Percentiles rank a stretch among this genome's conserved stretches.
These are phyloP conservation scores for Dexiosoma caninum DNA, from an alignment of 2,888 invertebrate species.

Conservation along the genomic window DNA sequence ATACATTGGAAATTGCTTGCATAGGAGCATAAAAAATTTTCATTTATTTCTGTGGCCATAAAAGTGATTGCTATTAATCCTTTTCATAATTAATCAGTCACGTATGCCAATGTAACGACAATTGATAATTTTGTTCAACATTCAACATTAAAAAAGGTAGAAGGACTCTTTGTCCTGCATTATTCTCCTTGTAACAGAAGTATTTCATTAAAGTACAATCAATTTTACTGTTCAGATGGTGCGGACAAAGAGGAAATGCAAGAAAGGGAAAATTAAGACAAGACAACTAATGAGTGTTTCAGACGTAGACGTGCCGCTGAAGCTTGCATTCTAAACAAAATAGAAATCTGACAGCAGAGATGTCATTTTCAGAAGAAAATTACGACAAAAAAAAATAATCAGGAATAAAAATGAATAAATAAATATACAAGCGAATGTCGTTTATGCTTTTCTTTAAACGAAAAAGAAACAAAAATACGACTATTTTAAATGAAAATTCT, in stretches of 20 bases:
- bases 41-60: constrained; percentile 5
- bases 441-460: not conserved
- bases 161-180: constrained; percentile 9
- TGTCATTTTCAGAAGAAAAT: constrained; percentile 49
- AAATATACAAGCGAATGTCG: not conserved
- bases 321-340: constrained; percentile 6
- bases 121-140: constrained; percentile 24
- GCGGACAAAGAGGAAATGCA: constrained; percentile 1
- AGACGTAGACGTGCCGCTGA: constrained; percentile 45
- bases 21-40: not conserved
- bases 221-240: constrained; percentile 12
- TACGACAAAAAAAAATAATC: not conserved
- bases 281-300: constrained; percentile 42
- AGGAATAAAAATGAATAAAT: not conserved
- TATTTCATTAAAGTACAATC: constrained; percentile 21
- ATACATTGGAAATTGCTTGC: not conserved
- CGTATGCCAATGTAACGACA: constrained; percentile 71
- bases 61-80: constrained; percentile 71
- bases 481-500: no score
- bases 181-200: constrained; percentile 1
- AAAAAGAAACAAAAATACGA: not conserved
- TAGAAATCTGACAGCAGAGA: constrained; percentile 5
- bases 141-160: not conserved
- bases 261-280: not conserved
- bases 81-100: constrained; percentile 75